Percentiles rank a stretch among this genome's conserved stretches.
These are phyloP conservation scores for Heteropelma amictum DNA, from an alignment of 2,888 invertebrate genomes.

Conservation along the genomic window DNA sequence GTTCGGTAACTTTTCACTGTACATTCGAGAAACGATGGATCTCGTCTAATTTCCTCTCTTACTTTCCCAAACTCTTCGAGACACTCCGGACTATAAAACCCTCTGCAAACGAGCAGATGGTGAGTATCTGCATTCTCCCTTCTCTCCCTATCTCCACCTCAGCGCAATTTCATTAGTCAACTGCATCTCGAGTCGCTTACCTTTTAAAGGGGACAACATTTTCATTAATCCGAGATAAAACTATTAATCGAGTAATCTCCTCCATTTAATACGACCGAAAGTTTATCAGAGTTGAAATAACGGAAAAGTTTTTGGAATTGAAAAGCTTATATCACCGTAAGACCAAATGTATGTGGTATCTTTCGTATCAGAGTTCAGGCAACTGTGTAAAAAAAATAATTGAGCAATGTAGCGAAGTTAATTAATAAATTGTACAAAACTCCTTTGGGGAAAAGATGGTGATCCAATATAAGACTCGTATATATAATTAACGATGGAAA, in stretches of 20 bases:
- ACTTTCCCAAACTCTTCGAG: background rate
- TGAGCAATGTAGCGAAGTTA: no score
- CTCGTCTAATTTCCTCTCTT: background rate
- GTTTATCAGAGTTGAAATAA: background rate
- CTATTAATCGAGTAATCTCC: slow-evolving; percentile 23
- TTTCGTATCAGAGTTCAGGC: no score
- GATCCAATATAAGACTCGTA: no score
- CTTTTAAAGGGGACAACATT: slow-evolving; percentile 7
- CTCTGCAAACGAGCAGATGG: background rate
- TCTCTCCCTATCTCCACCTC: background rate
- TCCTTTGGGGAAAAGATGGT: no score
- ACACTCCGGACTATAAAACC: background rate
- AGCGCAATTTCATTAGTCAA: slow-evolving; percentile 42
- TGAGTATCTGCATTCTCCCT: slow-evolving; percentile 4
- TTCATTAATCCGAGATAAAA: slow-evolving; percentile 28
- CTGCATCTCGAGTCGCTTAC: slow-evolving; percentile 18
- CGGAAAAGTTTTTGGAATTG: background rate
- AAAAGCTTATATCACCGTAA: background rate
- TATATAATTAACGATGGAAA: no score
- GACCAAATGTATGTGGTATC: no score
- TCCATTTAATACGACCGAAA: slow-evolving; percentile 14
- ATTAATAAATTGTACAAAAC: no score
- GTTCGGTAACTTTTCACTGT: slow-evolving; percentile 17
- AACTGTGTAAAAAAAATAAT: no score
- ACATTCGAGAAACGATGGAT: slow-evolving; percentile 10